These are phyloP conservation scores for Phallusia fumigata DNA, from an alignment of 23 tunicate species.

Conservation along the genomic window DNA sequence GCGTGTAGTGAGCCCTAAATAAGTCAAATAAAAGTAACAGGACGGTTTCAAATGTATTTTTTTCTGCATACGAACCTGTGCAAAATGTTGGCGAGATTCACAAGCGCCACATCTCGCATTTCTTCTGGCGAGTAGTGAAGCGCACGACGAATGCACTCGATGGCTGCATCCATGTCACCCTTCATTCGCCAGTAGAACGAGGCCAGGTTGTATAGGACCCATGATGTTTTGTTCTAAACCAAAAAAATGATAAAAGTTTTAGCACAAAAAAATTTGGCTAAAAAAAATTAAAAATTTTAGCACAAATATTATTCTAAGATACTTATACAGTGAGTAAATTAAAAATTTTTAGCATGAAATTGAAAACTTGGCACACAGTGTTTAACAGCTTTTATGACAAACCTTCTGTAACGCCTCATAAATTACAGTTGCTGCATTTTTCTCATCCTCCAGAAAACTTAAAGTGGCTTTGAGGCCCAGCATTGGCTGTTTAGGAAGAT, in stretches of 20 bases:
- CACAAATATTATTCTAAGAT: too few relatives aligned
- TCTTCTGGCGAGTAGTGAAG: slow-evolving; percentile 70
- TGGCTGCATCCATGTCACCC: slow-evolving; percentile 63
- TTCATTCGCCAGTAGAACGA: slow-evolving; percentile 87
- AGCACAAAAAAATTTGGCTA: too few relatives aligned
- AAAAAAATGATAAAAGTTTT: neutral
- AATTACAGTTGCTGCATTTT: slow-evolving; percentile 63
- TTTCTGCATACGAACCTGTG: slow-evolving; percentile 53
- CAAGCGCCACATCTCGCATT: slow-evolving; percentile 80
- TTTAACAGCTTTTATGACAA: neutral
- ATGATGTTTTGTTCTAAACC: slow-evolving; percentile 59
- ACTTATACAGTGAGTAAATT: too few relatives aligned
- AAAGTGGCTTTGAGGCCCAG: slow-evolving; percentile 56
- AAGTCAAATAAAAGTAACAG: neutral
- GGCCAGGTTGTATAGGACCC: slow-evolving; percentile 91
- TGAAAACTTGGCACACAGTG: neutral
- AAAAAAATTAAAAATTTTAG: too few relatives aligned
- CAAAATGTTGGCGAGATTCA: slow-evolving; percentile 81
- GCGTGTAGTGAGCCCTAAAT: slow-evolving; percentile 74
- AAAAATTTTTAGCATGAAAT: too few relatives aligned
- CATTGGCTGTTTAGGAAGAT: slow-evolving; percentile 42
- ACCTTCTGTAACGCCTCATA: slow-evolving; percentile 76
- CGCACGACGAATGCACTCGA: slow-evolving; percentile 91
- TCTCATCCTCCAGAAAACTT: slow-evolving; percentile 53
- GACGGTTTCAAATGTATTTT: neutral